Evolutionary conservation across 2,113 vertebrate genomes (phyloP).

Genomic region (Mesoclemmys tuberculata): DNA sequence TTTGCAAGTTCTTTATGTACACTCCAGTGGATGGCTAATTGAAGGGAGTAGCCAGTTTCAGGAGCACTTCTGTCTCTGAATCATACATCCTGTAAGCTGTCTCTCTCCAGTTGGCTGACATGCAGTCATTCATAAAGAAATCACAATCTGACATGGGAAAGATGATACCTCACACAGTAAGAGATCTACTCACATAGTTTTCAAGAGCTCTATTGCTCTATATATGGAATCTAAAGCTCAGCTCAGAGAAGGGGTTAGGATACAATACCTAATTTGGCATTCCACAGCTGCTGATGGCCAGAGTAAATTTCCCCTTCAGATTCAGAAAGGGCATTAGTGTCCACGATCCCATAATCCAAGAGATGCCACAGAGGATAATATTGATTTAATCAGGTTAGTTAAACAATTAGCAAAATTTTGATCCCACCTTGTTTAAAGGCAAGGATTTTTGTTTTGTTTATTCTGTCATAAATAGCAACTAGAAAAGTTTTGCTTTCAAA

Average conservation of each 20-base stretch:
- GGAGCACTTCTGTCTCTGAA: no score
- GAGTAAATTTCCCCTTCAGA: fast-evolving
- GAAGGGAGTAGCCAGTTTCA: not conserved
- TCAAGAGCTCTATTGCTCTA: not conserved
- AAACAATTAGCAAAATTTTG: slow-evolving; percentile 52
- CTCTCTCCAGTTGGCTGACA: no score
- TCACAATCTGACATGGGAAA: not conserved
- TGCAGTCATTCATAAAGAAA: not conserved
- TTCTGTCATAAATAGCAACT: not conserved
- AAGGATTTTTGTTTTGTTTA: not conserved
- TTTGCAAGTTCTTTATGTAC: not conserved
- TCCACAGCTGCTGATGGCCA: not conserved
- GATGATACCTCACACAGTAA: not conserved
- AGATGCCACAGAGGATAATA: not conserved
- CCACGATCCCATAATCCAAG: not conserved
- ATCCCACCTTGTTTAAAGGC: slow-evolving; percentile 45
- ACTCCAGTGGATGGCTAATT: not conserved
- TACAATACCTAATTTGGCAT: not conserved
- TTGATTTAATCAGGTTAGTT: not conserved
- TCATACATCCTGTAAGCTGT: no score
- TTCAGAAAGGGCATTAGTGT: not conserved
- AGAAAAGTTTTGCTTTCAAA: slow-evolving; percentile 10
- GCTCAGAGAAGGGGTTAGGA: not conserved
- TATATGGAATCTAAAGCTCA: not conserved
- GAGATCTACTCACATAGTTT: not conserved